These are phyloP conservation scores for Rana temporaria DNA, from an alignment of 2,113 vertebrate genomes.

Conservation along the genomic window DNA sequence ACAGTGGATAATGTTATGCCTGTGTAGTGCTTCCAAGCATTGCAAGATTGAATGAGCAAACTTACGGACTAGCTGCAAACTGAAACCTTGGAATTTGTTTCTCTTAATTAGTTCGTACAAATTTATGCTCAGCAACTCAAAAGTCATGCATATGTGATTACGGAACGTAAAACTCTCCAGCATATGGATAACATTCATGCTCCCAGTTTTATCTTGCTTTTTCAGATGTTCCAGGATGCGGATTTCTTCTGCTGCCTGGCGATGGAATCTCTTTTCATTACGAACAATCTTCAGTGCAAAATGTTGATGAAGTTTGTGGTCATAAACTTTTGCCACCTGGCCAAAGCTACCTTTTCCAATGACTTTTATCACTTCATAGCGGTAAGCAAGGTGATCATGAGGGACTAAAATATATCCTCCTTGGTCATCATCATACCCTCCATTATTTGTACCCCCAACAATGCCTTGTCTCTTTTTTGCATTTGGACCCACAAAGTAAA, in stretches of 20 bases:
- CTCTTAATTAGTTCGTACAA: conserved; percentile 98
- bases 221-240: conserved; percentile 94
- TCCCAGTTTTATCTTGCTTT: conserved; percentile 93
- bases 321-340: conserved; percentile 95
- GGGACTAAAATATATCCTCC: conserved; percentile 93
- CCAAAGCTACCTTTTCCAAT: conserved; percentile 98
- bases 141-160: conserved; percentile 98
- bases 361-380: conserved; percentile 96
- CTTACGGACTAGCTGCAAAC: conserved; percentile 92
- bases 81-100: conserved; percentile 98
- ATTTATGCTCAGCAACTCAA: conserved; percentile 96
- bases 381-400: conserved; percentile 93
- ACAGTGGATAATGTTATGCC: conserved; percentile 96
- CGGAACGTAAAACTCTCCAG: conserved; percentile 97
- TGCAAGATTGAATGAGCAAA: conserved; percentile 97
- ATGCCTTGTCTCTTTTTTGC: conserved; percentile 93
- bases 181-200: conserved; percentile 97
- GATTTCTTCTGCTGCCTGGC: conserved; percentile 96
- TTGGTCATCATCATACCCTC: conserved; percentile 93
- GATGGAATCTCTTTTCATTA: conserved; percentile 96
- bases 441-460: conserved; percentile 88
- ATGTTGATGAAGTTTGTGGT: conserved; percentile 94
- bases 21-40: conserved; percentile 89
- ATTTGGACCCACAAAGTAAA: conserved; percentile 94
- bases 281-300: conserved; percentile 97